Evolutionary conservation across 92 coral and sea anemone genomes (phyloP).

Genomic region (Epizoanthus scotinus): DNA sequence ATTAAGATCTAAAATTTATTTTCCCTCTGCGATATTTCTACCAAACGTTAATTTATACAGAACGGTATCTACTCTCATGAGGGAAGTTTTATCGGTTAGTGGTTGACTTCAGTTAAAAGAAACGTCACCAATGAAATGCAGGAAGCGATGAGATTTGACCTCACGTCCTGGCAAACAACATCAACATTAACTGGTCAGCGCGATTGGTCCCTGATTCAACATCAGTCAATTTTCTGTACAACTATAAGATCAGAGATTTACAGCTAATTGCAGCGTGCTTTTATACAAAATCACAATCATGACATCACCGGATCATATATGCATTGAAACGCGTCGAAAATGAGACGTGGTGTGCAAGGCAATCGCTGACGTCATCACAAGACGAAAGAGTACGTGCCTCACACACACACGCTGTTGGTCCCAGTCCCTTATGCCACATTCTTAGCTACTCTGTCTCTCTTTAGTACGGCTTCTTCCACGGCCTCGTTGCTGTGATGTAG

Average conservation of each 20-base stretch:
- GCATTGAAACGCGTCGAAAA: neutral
- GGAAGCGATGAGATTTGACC: neutral
- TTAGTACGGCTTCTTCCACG: constrained; percentile 90
- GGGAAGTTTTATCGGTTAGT: neutral
- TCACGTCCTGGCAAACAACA: neutral
- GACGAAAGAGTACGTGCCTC: neutral
- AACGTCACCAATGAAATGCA: neutral
- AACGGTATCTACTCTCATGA: constrained; percentile 1
- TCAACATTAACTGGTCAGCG: neutral
- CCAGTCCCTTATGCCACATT: constrained; percentile 19
- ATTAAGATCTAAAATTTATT: constrained; percentile 19
- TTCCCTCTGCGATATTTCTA: neutral
- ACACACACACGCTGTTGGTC: neutral
- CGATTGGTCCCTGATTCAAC: constrained; percentile 14
- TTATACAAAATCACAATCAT: constrained; percentile 13
- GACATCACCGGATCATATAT: neutral
- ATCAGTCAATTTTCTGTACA: constrained; percentile 17
- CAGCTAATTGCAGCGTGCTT: constrained; percentile 28
- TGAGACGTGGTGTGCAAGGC: neutral
- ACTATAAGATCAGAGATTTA: constrained; percentile 36
- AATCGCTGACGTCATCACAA: neutral
- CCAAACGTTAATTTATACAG: neutral
- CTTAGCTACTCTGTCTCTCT: constrained; percentile 61
- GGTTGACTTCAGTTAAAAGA: constrained; percentile 2
- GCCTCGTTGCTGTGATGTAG: constrained; percentile 52